Evolutionary conservation across 1,140 invertebrate species (phyloP), one percentile per base, ranked within the genome.

Genomic region (Eriocheir sinensis): DNA sequence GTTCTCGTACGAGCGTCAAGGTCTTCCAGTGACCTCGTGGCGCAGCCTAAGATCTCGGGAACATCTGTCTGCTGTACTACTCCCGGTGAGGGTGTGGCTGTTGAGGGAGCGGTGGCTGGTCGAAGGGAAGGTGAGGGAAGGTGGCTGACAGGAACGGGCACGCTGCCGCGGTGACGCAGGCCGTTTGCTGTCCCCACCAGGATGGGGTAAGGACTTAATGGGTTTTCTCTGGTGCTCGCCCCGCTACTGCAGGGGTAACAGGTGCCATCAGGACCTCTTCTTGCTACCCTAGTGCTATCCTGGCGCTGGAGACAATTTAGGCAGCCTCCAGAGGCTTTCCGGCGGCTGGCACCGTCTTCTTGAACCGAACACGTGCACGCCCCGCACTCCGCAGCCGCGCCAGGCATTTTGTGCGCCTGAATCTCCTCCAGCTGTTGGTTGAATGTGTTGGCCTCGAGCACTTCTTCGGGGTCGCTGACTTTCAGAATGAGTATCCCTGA

Each of bases 221-320:
- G 44, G 44, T 32, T 94, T 32, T 94, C 93, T 36, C 93, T 85
- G 3, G 60, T 15, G 9, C 93, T 86, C 32, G 81, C 85, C 17
- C 79, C 72, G 6, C 17, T 89, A 48, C 44, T 48, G 30, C 93
- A 94, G 3, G 93, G 93, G 38, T 86, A 88, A 91, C 90, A 94
- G 32, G 72, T 85, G n/a, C 89, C 83, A 3, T 91, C 93, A 30
- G 17, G 27, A 12, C n/a, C 34, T 38, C 30, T 92, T 12, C 81
- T 41, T 30, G 32, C 79, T 40, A 91, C 81, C 34, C 93, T 60
- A 38, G 27, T 21, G 44, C 94, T 95, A 60, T 95, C 91, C 60
- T 95, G 94, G 8, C 94, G 48, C 91, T 95, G 94, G 12, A 95
- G 88, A 27, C 94, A 95, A 48, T 89, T 93, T 36, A 95, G 94